Evolutionary conservation across 2,888 invertebrate species (phyloP).

Genomic region (Cryptops parisi): DNA sequence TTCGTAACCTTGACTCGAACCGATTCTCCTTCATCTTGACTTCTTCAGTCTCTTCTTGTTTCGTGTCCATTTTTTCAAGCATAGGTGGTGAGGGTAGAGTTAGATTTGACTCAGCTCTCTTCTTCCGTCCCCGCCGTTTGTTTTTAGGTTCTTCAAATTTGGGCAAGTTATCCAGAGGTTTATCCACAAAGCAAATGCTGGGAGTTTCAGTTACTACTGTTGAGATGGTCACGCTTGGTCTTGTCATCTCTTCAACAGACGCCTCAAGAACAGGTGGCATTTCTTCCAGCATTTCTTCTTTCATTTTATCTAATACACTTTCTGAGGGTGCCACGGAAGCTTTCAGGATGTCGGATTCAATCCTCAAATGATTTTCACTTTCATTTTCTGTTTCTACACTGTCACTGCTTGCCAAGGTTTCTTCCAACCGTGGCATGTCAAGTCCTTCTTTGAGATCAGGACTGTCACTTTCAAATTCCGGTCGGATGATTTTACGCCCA

Average conservation of each 20-base stretch:
- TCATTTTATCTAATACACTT: neutral
- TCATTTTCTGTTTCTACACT: neutral
- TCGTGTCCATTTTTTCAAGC: constrained; percentile 10
- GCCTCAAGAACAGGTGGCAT: constrained; percentile 7
- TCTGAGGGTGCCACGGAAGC: neutral
- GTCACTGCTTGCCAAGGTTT: neutral
- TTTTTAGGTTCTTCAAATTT: constrained; percentile 13
- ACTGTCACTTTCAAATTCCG: neutral
- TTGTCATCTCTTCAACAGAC: neutral
- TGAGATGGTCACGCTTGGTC: neutral
- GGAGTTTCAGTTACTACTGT: neutral
- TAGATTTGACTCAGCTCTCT: constrained; percentile 6
- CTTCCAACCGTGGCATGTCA: neutral
- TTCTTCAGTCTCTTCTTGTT: constrained; percentile 5
- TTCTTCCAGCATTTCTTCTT: constrained; percentile 5
- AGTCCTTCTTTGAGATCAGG: neutral
- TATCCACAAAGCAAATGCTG: too few species aligned
- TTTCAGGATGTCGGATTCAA: neutral
- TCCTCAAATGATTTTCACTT: neutral
- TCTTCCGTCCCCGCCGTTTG: constrained; percentile 12
- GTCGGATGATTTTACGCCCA: neutral
- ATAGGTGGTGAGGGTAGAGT: constrained; percentile 7
- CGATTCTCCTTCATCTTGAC: constrained; percentile 3
- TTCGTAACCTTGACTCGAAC: constrained; percentile 1
- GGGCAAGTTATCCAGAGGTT: too few species aligned